Conservation (phyloP, 2,113 vertebrate species). For the Oryzias celebensis region DNA sequence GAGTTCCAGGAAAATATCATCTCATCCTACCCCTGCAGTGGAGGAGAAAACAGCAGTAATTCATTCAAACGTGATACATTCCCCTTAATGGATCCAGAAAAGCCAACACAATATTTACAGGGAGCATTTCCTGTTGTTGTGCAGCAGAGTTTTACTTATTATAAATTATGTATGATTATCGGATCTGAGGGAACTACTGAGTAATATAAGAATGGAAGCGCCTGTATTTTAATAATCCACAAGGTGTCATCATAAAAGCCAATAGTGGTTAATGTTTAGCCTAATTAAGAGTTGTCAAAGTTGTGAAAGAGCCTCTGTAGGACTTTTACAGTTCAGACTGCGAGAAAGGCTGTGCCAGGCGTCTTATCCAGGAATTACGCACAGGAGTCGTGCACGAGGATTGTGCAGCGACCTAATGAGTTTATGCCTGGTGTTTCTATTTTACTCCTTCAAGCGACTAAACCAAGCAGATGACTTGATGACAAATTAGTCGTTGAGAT, state of each 20-base stretch:
- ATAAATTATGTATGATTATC: slow-evolving; percentile 32
- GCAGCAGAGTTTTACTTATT: neutral
- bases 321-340: neutral
- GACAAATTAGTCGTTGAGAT: neutral
- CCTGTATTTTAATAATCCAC: neutral
- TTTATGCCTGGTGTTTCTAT: slow-evolving; percentile 17
- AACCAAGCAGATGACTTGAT: slow-evolving; percentile 37
- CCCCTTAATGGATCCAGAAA: slow-evolving; percentile 20
- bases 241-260: neutral
- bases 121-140: slow-evolving; percentile 1
- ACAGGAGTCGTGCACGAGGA: neutral
- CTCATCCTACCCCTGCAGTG: neutral
- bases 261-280: neutral
- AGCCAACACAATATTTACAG: slow-evolving; percentile 9
- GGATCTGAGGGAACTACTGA: neutral
- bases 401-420: slow-evolving; percentile 20
- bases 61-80: neutral
- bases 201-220: neutral
- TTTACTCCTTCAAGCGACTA: neutral
- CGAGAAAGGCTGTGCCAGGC: neutral
- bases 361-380: slow-evolving; percentile 6
- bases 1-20: slow-evolving; percentile 8
- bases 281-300: slow-evolving; percentile 1
- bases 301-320: neutral
- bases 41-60: slow-evolving; percentile 27